Base-by-base conservation (phyloP, 2,113 vertebrate species). In the Theristicus caerulescens region DNA sequence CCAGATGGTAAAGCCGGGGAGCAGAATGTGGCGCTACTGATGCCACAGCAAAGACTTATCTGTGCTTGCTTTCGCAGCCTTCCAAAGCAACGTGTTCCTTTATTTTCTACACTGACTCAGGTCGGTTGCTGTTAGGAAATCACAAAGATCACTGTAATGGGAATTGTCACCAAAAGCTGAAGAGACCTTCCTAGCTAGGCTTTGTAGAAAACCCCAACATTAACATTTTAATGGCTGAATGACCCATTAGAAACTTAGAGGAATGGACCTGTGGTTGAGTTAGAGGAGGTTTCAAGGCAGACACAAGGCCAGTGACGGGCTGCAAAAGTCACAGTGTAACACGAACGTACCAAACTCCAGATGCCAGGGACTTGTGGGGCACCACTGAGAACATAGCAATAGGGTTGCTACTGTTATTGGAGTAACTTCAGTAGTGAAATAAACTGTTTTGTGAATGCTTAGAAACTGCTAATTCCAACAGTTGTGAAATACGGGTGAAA, bases 331-430 rank as follows among this genome's bases (percentile, higher is more conserved):
- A 5, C 14, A 5, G 10, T 26, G 22, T 59, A 16, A 47, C 47
- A 36, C 0, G 0, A 49, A 29, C 15, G 24, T 22, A n/a, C 51
- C 16, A 13, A 2, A 3, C 24, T 70, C 49, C 31, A 38, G 22
- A 10, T 47, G 52, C 18, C 31, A 59, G 44, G 31, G 19, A 20
- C 44, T 8, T n/a, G 57, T 20, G 10, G 11, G 13, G 2, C 26
- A 47, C 31, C 11, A 3, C 32, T 16, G 46, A 31, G 14, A 81
- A 51, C 15, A 20, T 2, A 31, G 20, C 34, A 47, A 7, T 49
- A 38, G 40, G 18, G 17, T 38, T 78, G 18, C 66, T 67, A 4
- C 42, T 57, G 3, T 21, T 57, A 27, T 3, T 55, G 36, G 21
- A 17, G 36, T 62, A 51, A 40, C 32, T 77, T 82, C 42, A 32